phyloP scores from a whole-genome alignment of 1,140 invertebrate species.

The Drosophila oshimai region DNA sequence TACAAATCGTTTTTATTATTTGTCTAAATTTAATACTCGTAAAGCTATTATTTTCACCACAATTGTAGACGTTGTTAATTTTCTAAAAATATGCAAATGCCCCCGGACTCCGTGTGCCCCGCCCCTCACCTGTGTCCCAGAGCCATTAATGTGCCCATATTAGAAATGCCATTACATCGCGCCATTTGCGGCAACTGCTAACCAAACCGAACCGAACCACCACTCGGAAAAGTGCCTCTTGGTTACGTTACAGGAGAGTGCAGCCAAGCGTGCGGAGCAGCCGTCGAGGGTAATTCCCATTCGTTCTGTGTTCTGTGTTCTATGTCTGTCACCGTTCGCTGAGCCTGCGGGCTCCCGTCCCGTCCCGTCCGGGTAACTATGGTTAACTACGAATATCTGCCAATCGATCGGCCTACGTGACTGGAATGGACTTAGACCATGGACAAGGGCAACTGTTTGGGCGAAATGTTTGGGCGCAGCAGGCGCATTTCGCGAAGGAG shows the following conservation, averaged over 20 bases:
- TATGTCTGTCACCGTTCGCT: slow-evolving; percentile 31
- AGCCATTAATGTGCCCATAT: slow-evolving; percentile 72
- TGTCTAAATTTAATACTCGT: no score
- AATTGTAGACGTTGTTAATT: slow-evolving; percentile 54
- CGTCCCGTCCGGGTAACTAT: slow-evolving; percentile 17
- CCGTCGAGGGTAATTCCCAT: slow-evolving; percentile 32
- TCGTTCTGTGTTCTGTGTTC: slow-evolving; percentile 28
- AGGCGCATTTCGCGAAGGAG: slow-evolving; percentile 15
- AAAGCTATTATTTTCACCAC: neutral
- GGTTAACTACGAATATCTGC: neutral
- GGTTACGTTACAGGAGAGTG: slow-evolving; percentile 11
- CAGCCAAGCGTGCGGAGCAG: slow-evolving; percentile 61
- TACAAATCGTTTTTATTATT: no score
- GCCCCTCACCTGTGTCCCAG: slow-evolving; percentile 36
- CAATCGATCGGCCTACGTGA: slow-evolving; percentile 69
- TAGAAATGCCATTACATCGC: slow-evolving; percentile 78
- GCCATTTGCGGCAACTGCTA: slow-evolving; percentile 77
- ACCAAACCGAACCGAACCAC: slow-evolving; percentile 55
- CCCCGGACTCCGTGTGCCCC: neutral
- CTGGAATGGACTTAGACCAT: no score
- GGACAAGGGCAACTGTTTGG: no score
- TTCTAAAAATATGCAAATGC: slow-evolving; percentile 62
- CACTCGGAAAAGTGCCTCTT: slow-evolving; percentile 19
- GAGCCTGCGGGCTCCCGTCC: slow-evolving; percentile 10
- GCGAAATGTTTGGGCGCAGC: slow-evolving; percentile 18